Evolutionary conservation across 2,888 invertebrate genomes (phyloP), one percentile per base, ranked within the genome.

Genomic region (Chouioia cunea): DNA sequence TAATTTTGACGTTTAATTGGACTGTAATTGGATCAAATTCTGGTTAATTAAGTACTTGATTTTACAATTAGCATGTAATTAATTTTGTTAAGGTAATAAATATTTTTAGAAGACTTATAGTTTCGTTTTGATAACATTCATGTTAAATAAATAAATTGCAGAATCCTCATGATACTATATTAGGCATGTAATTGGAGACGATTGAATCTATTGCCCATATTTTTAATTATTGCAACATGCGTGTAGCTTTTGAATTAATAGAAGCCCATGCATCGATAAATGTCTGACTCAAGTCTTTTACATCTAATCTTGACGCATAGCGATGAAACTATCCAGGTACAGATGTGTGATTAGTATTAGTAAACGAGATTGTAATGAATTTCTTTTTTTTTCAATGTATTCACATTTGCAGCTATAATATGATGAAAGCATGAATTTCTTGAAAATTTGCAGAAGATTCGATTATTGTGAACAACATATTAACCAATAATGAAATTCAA

Each of bases 1-100:
- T 58, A 47, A 60, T 62, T 44, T 70, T 18, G 14, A 36, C 43
- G 4, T 53, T 66, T 65, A 48, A 22, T 27, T 65, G 57, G 23
- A 66, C 15, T 27, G 52, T 20, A 57, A 56, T 50, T 27, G 27
- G 6, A 27, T 60, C 4, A 56, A 71, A 65, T 60, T 66, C 53
- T 57, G 18, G 43, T 66, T 71, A 65, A 52, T 71, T 56, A 57
- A 12, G 47, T 66, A 16, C 23, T 20, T 52, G 43, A 52, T 57
- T 65, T 57, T 71, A 66, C 22, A 48, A 36, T 22, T 71, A 71
- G 71, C 62, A 66, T 63, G 57, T 71, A 71, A 66, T 62, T 53
- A 62, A 66, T 65, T 71, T 71, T 57, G 53, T 46, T 68, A 72
- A 68, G 64, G 68, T 68, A 59, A 71, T 71, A 72, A 72, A 68